Percentiles rank a stretch among this genome's conserved stretches.
phyloP scores from a whole-genome alignment of 2,113 vertebrate species.

The Galeopterus variegatus region DNA sequence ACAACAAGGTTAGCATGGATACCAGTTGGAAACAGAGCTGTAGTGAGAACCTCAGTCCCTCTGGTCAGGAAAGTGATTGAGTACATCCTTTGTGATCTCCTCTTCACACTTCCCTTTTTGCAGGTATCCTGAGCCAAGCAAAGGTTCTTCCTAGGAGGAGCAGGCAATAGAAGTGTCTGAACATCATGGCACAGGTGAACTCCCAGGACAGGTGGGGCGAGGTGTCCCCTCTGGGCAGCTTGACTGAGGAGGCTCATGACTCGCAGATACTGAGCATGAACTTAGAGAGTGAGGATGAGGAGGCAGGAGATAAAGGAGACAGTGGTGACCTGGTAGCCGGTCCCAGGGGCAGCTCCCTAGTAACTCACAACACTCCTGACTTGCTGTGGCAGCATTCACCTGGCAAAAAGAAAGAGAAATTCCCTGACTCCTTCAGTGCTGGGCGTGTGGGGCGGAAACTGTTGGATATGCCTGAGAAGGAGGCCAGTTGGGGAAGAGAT shows the following conservation, averaged over 20 bases:
- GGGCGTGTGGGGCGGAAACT: background rate
- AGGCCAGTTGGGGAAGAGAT: rapidly evolving
- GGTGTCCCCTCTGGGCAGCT: background rate
- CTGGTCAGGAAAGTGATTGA: background rate
- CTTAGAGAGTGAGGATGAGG: background rate
- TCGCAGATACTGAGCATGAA: background rate
- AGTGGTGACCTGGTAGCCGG: rapidly evolving
- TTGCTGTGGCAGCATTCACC: background rate
- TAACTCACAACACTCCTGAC: background rate
- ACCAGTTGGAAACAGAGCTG: background rate
- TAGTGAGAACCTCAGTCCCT: background rate
- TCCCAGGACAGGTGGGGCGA: background rate
- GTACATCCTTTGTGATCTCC: background rate
- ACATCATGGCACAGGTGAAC: background rate
- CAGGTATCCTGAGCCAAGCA: conserved; percentile 43
- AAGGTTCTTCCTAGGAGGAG: conserved; percentile 7
- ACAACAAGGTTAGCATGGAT: background rate
- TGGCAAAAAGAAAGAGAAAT: background rate
- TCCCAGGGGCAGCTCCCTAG: background rate
- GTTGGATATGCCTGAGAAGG: background rate
- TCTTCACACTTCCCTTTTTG: background rate
- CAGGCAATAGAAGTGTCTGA: background rate
- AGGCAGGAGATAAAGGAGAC: background rate
- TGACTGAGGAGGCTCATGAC: background rate
- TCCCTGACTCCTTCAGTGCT: background rate